Percentiles rank a stretch among this genome's conserved stretches.
Evolutionary conservation across 2,113 vertebrate genomes (phyloP).

Genomic region (Rhinolophus sinicus): DNA sequence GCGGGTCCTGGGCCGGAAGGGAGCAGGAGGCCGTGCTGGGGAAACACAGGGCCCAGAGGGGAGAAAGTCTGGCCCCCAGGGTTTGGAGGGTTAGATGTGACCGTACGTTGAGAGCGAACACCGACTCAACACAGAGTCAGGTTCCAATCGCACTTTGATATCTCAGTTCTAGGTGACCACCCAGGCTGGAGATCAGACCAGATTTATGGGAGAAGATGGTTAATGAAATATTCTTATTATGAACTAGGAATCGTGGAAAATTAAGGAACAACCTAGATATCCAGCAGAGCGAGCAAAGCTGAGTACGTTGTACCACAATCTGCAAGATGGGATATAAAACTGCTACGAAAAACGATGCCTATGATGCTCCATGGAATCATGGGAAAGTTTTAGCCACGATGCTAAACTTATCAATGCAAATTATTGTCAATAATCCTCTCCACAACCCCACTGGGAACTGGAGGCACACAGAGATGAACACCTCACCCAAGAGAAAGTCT

Average conservation of each 20-base stretch:
- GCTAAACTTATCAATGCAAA: not conserved
- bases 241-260: not conserved
- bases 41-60: not conserved
- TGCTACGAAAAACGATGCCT: rapidly evolving
- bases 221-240: not conserved
- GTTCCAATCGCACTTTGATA: not conserved
- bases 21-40: not conserved
- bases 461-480: not conserved
- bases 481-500: not conserved
- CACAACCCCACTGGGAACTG: not conserved
- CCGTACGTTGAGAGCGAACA: not conserved
- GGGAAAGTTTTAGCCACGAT: not conserved
- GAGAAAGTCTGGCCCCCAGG: not conserved
- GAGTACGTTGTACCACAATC: too few species aligned
- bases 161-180: not conserved
- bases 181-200: not conserved
- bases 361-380: rapidly evolving
- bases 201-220: not conserved
- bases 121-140: not conserved
- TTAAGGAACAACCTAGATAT: not conserved
- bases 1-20: not conserved
- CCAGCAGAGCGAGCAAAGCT: not conserved
- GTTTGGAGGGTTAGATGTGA: not conserved
- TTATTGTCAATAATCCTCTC: not conserved
- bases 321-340: rapidly evolving